Evolutionary conservation across 2,888 invertebrate species (phyloP).

Genomic region (Leucophora obtusa): DNA sequence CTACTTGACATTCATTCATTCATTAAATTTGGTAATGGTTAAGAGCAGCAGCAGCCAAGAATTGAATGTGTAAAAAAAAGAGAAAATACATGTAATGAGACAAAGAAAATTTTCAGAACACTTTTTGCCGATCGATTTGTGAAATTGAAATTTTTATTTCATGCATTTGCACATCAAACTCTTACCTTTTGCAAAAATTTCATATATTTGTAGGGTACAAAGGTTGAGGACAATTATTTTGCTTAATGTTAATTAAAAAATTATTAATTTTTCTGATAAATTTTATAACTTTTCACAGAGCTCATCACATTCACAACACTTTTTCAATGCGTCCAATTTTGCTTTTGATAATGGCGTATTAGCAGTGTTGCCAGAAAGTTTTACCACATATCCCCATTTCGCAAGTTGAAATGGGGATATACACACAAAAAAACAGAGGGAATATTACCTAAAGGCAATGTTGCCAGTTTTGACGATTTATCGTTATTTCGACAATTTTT

Average conservation of each 20-base stretch:
- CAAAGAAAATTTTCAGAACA: slow-evolving; percentile 51
- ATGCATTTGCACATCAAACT: slow-evolving; percentile 26
- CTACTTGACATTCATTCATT: slow-evolving; percentile 63
- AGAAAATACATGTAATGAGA: slow-evolving; percentile 37
- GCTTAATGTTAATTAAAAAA: slow-evolving; percentile 9
- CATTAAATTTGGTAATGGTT: slow-evolving; percentile 21
- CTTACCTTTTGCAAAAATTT: slow-evolving; percentile 44
- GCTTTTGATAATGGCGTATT: slow-evolving; percentile 53
- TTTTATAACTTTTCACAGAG: slow-evolving; percentile 39
- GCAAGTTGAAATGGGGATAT: too few relatives aligned
- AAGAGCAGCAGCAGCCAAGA: slow-evolving; percentile 30
- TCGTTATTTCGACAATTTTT: too few relatives aligned
- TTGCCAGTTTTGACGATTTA: too few relatives aligned
- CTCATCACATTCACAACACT: slow-evolving; percentile 39
- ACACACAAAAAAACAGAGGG: too few relatives aligned
- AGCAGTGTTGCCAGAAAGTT: slow-evolving; percentile 8
- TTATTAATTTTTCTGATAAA: neutral
- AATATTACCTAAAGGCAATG: too few relatives aligned
- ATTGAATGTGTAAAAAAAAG: slow-evolving; percentile 24
- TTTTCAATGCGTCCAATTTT: slow-evolving; percentile 43
- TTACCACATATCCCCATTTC: neutral
- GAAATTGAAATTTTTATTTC: slow-evolving; percentile 16
- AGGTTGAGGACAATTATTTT: neutral
- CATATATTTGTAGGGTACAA: neutral
- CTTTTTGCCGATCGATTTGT: slow-evolving; percentile 54